phyloP scores from a whole-genome alignment of 1,140 invertebrate species.

The Drosophila neocordata region DNA sequence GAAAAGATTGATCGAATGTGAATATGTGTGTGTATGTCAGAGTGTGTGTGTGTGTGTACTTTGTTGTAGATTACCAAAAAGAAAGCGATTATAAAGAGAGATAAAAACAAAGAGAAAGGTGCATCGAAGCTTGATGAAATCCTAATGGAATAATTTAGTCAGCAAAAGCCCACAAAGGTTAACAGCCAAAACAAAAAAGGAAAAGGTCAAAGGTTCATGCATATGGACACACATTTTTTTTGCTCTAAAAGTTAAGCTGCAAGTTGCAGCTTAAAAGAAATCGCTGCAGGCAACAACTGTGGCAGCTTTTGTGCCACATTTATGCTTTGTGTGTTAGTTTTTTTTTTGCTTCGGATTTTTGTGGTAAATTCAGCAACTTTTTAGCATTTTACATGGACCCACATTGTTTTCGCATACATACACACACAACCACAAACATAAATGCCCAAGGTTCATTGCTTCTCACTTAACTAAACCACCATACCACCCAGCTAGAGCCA shows the following conservation, averaged over 20 bases:
- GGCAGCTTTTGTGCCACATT: conserved; percentile 54
- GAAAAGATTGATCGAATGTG: conserved; percentile 38
- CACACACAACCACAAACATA: too few species aligned
- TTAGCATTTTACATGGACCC: conserved; percentile 12
- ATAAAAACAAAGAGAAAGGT: conserved; percentile 13
- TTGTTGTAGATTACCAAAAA: conserved; percentile 52
- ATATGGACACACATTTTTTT: not conserved
- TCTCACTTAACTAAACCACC: conserved; percentile 39
- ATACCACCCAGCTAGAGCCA: not conserved
- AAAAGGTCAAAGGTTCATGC: conserved; percentile 10
- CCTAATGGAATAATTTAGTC: conserved; percentile 64
- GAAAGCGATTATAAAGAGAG: conserved; percentile 4
- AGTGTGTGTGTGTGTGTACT: conserved; percentile 14
- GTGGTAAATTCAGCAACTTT: conserved; percentile 20
- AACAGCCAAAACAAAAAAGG: conserved; percentile 21
- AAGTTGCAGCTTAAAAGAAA: conserved; percentile 35
- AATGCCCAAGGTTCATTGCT: conserved; percentile 58
- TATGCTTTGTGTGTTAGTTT: conserved; percentile 26
- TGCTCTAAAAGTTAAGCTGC: conserved; percentile 14
- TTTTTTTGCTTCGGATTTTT: conserved; percentile 9
- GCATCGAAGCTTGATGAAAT: conserved; percentile 40
- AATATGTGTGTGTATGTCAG: conserved; percentile 8
- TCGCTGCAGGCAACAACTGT: not conserved
- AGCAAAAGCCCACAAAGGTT: conserved; percentile 1
- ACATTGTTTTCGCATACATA: conserved; percentile 59